Evolutionary conservation across 2,888 invertebrate species (phyloP).

Genomic region (Ophion ellenae): DNA sequence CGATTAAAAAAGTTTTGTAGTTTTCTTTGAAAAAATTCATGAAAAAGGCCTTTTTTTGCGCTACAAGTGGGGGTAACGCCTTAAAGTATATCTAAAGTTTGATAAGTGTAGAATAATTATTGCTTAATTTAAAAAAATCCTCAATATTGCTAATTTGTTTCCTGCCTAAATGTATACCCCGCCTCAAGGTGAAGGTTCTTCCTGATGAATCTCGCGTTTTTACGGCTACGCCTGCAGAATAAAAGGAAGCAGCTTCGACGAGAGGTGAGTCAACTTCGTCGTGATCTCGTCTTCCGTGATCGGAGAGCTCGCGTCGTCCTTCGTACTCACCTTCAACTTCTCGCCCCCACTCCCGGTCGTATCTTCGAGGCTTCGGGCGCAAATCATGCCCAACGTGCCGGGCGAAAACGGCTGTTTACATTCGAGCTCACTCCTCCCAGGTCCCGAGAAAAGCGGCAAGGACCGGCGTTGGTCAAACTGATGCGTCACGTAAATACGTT

Average conservation of each 20-base stretch:
- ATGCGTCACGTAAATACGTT: background rate
- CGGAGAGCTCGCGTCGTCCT: background rate
- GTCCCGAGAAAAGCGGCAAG: background rate
- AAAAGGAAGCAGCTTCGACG: background rate
- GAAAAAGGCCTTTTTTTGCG: too few species aligned
- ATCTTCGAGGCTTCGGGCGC: background rate
- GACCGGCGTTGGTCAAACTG: background rate
- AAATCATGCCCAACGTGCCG: background rate
- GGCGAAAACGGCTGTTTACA: background rate
- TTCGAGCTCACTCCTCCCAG: background rate
- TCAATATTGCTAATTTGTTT: too few species aligned
- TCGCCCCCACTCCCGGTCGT: background rate
- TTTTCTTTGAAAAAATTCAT: too few species aligned
- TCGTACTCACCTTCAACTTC: background rate
- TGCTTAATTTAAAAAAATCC: too few species aligned
- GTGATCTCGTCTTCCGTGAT: background rate
- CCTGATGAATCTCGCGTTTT: background rate
- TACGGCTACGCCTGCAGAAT: background rate
- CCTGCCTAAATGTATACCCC: too few species aligned
- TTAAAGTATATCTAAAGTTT: too few species aligned
- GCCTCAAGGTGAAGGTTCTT: slow-evolving; percentile 8
- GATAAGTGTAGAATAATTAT: too few species aligned
- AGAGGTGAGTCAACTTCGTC: slow-evolving; percentile 10
- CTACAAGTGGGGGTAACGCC: too few species aligned
- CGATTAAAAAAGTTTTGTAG: too few species aligned